phyloP scores from a whole-genome alignment of 2,113 vertebrate species.

The Peromyscus californicus region DNA sequence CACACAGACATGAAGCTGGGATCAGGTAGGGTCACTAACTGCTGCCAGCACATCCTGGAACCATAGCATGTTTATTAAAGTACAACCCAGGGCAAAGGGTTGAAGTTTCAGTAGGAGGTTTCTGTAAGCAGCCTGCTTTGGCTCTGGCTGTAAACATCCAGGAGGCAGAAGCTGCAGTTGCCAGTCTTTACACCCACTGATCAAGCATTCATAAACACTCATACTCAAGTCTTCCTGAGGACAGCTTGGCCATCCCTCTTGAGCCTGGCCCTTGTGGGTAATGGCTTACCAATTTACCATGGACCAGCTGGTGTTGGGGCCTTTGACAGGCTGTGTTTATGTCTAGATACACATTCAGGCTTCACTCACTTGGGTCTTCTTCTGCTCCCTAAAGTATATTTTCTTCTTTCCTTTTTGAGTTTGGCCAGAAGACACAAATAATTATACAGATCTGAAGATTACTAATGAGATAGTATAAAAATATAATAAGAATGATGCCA shows the following conservation, averaged over 20 bases:
- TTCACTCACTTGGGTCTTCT: not conserved
- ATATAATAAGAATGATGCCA: not conserved
- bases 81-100: not conserved
- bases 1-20: not conserved
- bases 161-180: not conserved
- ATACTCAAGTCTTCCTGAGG: not conserved
- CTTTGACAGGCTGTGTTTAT: not conserved
- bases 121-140: not conserved
- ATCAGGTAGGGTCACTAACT: not conserved
- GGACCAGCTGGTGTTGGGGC: not conserved
- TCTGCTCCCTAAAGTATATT: not conserved
- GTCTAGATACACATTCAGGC: not conserved
- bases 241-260: too few species aligned
- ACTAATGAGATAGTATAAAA: not conserved
- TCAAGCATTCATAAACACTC: not conserved
- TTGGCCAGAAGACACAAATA: not conserved
- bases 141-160: not conserved
- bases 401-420: not conserved
- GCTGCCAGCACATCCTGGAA: not conserved
- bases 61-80: not conserved
- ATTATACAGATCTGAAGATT: not conserved
- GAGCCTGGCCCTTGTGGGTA: not conserved
- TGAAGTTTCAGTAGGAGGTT: not conserved
- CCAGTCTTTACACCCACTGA: not conserved
- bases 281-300: not conserved